These are phyloP conservation scores for Loxodonta africana DNA, from an alignment of 2,113 vertebrate genomes.

Conservation along the genomic window DNA sequence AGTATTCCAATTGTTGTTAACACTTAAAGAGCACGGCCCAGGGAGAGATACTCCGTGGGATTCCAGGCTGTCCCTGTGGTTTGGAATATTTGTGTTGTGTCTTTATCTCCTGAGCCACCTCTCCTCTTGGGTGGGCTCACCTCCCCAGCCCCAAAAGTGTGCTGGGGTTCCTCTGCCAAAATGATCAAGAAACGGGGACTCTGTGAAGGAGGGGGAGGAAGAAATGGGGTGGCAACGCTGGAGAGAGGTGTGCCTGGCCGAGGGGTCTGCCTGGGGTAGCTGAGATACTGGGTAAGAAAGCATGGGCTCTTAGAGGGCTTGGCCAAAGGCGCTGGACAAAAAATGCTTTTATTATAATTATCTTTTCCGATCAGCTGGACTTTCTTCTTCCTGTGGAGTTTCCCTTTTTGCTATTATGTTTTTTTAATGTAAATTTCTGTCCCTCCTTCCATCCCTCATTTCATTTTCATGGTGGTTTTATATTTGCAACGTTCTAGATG, in stretches of 20 bases:
- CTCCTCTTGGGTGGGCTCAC: background rate
- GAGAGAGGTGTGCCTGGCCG: background rate
- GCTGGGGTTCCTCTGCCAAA: background rate
- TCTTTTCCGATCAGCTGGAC: background rate
- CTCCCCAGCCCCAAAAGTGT: background rate
- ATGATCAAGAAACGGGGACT: background rate
- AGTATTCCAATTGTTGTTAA: background rate
- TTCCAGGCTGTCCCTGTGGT: too few relatives aligned
- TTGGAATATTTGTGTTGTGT: too few relatives aligned
- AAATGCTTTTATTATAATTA: background rate
- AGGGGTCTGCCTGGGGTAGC: background rate
- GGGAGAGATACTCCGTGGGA: too few relatives aligned
- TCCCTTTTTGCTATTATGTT: background rate
- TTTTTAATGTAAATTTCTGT: background rate
- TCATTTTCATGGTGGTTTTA: background rate
- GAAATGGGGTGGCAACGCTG: background rate
- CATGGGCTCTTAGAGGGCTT: background rate
- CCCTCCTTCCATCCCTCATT: rapidly evolving
- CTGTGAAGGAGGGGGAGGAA: background rate
- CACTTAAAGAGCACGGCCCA: too few relatives aligned
- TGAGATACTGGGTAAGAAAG: background rate
- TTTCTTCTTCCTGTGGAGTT: background rate
- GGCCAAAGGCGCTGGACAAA: background rate
- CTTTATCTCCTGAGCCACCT: background rate
- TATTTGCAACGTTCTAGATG: rapidly evolving